Percentiles rank a stretch among this genome's conserved stretches.
Evolutionary conservation across 2,113 vertebrate species (phyloP).

Genomic region (Rhodinocichla rosea): DNA sequence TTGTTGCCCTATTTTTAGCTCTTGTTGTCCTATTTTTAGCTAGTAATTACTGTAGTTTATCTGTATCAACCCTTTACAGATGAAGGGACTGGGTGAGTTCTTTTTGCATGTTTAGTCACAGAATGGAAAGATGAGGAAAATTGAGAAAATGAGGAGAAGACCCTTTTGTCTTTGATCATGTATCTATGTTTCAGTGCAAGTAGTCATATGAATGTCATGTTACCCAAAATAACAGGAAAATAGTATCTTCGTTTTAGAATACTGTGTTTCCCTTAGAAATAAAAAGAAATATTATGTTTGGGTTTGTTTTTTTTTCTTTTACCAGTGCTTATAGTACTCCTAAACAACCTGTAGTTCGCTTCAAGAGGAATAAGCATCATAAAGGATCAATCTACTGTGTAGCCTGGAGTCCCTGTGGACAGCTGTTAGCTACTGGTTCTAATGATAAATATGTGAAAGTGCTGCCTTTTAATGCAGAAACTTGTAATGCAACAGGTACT

Average conservation of each 20-base stretch:
- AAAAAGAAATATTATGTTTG: not conserved
- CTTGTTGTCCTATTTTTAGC: not conserved
- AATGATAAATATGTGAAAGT: conserved; percentile 99
- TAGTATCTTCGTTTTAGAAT: not conserved
- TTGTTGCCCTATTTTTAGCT: not conserved
- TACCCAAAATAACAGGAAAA: not conserved
- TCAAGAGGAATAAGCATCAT: conserved; percentile 98
- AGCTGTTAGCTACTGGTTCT: conserved; percentile 93
- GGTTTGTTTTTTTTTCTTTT: not conserved
- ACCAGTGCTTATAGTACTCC: conserved; percentile 73
- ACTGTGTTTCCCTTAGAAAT: not conserved
- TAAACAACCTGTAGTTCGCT: conserved; percentile 88
- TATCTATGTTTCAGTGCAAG: not conserved
- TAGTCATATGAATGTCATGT: not conserved
- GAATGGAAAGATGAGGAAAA: not conserved
- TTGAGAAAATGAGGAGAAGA: not conserved
- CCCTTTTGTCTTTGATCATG: not conserved
- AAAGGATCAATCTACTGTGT: conserved; percentile 99
- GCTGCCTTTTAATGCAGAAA: conserved; percentile 92
- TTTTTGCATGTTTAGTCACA: not conserved
- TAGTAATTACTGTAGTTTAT: not conserved
- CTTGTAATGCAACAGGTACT: conserved; percentile 93
- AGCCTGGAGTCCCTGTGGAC: conserved; percentile 96
- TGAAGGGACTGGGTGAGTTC: not conserved
- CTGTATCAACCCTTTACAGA: not conserved